These are phyloP conservation scores for Grantiella picta DNA, from an alignment of 2,113 vertebrate species.

Conservation along the genomic window DNA sequence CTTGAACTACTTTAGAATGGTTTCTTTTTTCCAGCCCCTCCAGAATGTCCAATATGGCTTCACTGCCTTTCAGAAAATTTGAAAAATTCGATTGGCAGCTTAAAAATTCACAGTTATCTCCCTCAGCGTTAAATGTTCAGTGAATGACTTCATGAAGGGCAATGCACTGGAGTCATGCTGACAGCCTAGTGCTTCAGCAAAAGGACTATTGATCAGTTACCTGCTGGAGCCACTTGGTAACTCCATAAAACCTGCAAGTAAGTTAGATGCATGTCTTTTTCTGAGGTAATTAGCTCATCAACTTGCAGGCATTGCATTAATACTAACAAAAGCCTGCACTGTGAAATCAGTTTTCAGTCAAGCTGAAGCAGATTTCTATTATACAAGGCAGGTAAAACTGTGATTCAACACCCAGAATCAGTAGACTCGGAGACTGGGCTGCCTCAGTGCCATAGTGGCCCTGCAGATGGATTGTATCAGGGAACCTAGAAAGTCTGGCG, in stretches of 20 bases:
- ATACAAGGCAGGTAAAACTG: not conserved
- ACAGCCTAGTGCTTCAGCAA: not conserved
- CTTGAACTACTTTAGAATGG: not conserved
- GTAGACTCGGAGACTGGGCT: not conserved
- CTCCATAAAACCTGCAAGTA: not conserved
- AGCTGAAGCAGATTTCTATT: not conserved
- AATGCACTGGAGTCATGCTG: not conserved
- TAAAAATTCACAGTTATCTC: not conserved
- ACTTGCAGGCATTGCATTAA: not conserved
- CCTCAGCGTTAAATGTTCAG: not conserved
- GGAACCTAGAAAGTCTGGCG: not conserved
- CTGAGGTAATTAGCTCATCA: not conserved
- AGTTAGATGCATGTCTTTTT: not conserved
- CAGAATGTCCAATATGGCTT: not conserved
- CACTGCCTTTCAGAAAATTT: not conserved
- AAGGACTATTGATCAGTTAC: not conserved
- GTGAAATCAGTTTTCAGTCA: not conserved
- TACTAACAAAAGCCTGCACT: not conserved
- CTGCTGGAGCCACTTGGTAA: not conserved
- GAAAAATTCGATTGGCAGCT: not conserved
- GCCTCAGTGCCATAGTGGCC: not conserved
- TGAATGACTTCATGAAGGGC: not conserved
- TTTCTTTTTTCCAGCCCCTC: not conserved
- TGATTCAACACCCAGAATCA: not conserved
- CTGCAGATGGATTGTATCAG: fast-evolving